Evolutionary conservation across 2,113 vertebrate genomes (phyloP), one percentile per base, ranked within the genome.

Genomic region (Ranitomeya imitator): DNA sequence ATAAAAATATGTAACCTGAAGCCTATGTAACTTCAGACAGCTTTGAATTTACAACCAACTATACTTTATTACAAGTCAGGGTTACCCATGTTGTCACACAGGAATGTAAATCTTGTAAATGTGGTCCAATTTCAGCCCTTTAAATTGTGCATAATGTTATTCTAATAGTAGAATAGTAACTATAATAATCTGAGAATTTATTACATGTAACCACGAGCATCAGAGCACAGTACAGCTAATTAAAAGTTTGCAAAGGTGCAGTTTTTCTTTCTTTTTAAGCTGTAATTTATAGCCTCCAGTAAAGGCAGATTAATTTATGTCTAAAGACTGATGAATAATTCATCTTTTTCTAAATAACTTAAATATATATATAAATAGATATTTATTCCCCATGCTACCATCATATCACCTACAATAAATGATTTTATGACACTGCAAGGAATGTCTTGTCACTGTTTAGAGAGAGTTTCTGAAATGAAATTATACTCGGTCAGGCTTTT

Each of bases 241-340:
- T 83, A 83, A 83, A 83, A 83, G 61, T 69, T 69, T 69, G 45
- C 81, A 83, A 69, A 69, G 61, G 63, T 83, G 81, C 26, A n/a
- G 60, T 21, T 82, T 80, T 82, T 63, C 57, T 82, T 82, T 12
- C 15, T 65, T 60, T 81, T 81, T 59, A 61, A 12, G 18, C 3
- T 11, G 51, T 69, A 71, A 85, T 71, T 85, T 85, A 73, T 65
- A 73, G 69, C 67, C 52, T 73, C 37, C 18, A 74, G 83, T 23
- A 71, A 71, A 85, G 51, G 55, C 26, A 74, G 69, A 85, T 85
- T 85, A 31, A 59, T 74, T 71, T 73, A 85, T 74, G 16, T 85
- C n/a, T 85, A 15, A 74, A 73, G 16, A 55, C 7, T 85, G 8
- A 73, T 73, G 67, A 85, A 85, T 85, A 57, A 73, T 85, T 57